Evolutionary conservation across 2,113 vertebrate species (phyloP).

Genomic region (Okapia johnstoni): DNA sequence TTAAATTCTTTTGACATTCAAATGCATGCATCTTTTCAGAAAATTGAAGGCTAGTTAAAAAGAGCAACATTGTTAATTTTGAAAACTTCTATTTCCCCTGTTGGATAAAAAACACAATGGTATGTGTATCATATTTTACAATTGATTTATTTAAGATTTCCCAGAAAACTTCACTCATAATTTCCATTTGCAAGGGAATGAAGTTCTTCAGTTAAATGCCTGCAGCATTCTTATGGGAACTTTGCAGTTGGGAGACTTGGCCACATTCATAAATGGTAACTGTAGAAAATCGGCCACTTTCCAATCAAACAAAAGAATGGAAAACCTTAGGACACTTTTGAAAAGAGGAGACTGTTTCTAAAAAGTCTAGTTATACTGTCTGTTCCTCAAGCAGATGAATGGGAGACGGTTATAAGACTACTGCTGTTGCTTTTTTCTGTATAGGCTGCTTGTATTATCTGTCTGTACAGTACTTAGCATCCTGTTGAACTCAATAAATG

Average conservation of each 20-base stretch:
- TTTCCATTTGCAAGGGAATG: slow-evolving; percentile 21
- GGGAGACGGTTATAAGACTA: not conserved
- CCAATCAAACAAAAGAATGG: slow-evolving; percentile 47
- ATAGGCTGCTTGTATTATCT: slow-evolving; percentile 8
- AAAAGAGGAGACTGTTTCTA: slow-evolving; percentile 51
- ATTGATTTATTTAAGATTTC: slow-evolving; percentile 38
- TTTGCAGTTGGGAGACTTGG: slow-evolving; percentile 48
- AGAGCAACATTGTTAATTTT: slow-evolving; percentile 10
- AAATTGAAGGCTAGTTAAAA: slow-evolving; percentile 26
- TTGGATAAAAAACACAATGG: not conserved
- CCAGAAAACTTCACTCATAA: not conserved
- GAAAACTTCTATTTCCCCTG: slow-evolving; percentile 3
- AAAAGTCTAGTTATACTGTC: slow-evolving; percentile 38
- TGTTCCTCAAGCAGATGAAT: slow-evolving; percentile 16
- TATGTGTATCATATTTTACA: slow-evolving; percentile 38
- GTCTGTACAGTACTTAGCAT: slow-evolving; percentile 40
- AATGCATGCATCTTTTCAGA: not conserved
- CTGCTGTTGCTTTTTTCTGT: not conserved
- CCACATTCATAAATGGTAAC: slow-evolving; percentile 43
- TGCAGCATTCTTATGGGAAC: slow-evolving; percentile 54
- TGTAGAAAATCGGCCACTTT: slow-evolving; percentile 57
- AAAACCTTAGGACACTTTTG: slow-evolving; percentile 39
- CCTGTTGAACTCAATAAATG: slow-evolving; percentile 55
- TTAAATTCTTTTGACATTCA: not conserved
- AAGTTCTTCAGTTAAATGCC: slow-evolving; percentile 46